These are phyloP conservation scores for Chondrosia reniformis DNA, from an alignment of 37 sponge, comb jelly and placozoan genomes.

Conservation along the genomic window DNA sequence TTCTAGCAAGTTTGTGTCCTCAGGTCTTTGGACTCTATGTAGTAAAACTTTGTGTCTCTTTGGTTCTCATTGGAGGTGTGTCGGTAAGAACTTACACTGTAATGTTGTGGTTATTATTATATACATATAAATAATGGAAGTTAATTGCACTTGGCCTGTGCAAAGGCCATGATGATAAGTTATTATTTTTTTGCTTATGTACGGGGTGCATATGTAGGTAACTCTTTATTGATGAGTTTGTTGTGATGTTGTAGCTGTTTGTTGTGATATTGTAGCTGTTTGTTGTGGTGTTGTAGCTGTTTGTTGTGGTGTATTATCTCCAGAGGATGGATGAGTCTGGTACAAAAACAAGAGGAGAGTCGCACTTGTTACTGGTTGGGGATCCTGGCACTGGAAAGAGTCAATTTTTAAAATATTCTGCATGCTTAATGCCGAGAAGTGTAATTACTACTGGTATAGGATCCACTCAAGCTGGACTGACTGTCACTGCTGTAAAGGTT, in stretches of 20 bases:
- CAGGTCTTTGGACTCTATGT: conserved; percentile 88
- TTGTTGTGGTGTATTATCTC: conserved; percentile 8
- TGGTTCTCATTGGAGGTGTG: conserved; percentile 83
- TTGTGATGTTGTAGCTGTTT: neutral
- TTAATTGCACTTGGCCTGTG: too few species aligned
- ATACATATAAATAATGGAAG: too few species aligned
- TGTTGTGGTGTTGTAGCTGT: neutral
- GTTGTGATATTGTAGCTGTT: too few species aligned
- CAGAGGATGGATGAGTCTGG: conserved; percentile 72
- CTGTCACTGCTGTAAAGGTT: conserved; percentile 94
- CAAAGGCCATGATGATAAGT: too few species aligned
- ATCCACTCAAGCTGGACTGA: conserved; percentile 88
- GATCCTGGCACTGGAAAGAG: conserved; percentile 94
- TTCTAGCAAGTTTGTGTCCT: conserved; percentile 84
- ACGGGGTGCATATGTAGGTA: neutral
- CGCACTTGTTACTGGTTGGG: conserved; percentile 86
- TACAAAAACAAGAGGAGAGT: conserved; percentile 80
- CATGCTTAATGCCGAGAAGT: conserved; percentile 76
- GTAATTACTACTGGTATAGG: conserved; percentile 93
- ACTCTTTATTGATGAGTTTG: neutral
- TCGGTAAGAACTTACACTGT: conserved; percentile 54
- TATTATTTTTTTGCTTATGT: too few species aligned
- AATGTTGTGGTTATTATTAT: too few species aligned
- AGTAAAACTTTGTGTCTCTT: conserved; percentile 70
- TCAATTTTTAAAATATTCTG: conserved; percentile 88